Conservation (phyloP, 2,888 invertebrate genomes). For the Archaeoteleia sp. region DNA sequence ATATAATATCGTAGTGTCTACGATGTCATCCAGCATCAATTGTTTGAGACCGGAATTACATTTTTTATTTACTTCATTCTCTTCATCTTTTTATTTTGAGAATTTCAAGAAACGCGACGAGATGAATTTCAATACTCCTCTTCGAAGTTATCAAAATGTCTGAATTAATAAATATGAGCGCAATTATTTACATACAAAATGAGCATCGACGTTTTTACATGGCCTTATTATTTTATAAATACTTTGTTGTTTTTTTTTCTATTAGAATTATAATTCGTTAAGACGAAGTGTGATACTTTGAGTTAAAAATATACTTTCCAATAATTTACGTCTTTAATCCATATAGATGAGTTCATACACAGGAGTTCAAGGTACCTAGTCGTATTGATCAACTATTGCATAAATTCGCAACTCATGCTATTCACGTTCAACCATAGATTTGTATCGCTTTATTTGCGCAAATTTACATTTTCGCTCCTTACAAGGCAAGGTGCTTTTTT, state of each 20-base stretch:
- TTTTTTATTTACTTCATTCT: too few species aligned
- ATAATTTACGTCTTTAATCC: constrained; percentile 12
- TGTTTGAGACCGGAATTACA: constrained; percentile 64
- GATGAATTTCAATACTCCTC: constrained; percentile 6
- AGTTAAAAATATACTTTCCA: constrained; percentile 9
- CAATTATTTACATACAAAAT: constrained; percentile 27
- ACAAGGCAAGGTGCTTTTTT: too few species aligned
- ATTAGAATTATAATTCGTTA: background rate
- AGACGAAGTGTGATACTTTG: constrained; percentile 1
- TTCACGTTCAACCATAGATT: background rate
- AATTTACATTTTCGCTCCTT: background rate
- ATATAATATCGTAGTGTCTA: constrained; percentile 50
- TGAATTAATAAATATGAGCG: constrained; percentile 20
- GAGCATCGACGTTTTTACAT: constrained; percentile 4
- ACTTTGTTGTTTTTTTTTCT: background rate
- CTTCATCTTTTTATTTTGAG: background rate
- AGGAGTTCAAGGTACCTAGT: constrained; percentile 9
- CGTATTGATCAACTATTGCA: background rate
- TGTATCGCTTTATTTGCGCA: background rate
- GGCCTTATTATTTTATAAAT: background rate
- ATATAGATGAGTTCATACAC: constrained; percentile 11
- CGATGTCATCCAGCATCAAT: constrained; percentile 56
- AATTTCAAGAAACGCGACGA: constrained; percentile 30
- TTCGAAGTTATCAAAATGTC: constrained; percentile 9
- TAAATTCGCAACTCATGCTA: background rate